These are phyloP conservation scores for Ataeniobius toweri DNA, from an alignment of 2,797 vertebrate genomes.

Conservation along the genomic window DNA sequence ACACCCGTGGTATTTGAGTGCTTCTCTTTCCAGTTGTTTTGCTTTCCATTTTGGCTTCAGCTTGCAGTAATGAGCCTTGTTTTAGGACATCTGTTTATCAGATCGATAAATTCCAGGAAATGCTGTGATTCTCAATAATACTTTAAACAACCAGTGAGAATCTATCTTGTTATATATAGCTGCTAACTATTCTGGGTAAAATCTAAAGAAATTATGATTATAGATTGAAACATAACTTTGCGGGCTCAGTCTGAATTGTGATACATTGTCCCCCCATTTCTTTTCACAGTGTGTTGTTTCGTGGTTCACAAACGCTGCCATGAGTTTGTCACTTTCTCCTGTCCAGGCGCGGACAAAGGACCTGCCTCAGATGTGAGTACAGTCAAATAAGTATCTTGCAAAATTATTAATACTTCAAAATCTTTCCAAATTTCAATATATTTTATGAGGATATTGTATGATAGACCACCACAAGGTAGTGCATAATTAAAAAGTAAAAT, in stretches of 20 bases:
- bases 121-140: background rate
- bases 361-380: constrained; percentile 94
- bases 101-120: background rate
- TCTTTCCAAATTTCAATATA: too few relatives aligned
- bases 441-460: too few relatives aligned
- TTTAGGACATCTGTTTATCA: background rate
- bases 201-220: background rate
- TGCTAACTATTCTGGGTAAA: background rate
- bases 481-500: background rate
- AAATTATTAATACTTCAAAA: background rate
- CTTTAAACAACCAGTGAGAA: background rate
- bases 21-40: background rate
- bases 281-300: constrained; percentile 91
- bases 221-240: background rate
- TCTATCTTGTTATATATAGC: background rate
- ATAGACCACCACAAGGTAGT: background rate
- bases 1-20: background rate
- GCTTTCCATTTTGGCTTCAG: background rate
- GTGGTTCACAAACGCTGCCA: constrained; percentile 97
- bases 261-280: constrained; percentile 1
- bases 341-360: constrained; percentile 93
- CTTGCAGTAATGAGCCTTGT: background rate
- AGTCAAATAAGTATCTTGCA: background rate
- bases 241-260: background rate
- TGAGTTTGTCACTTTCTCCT: constrained; percentile 97